Conservation (phyloP, 2,797 vertebrate species). For the Muscicapa striata region DNA sequence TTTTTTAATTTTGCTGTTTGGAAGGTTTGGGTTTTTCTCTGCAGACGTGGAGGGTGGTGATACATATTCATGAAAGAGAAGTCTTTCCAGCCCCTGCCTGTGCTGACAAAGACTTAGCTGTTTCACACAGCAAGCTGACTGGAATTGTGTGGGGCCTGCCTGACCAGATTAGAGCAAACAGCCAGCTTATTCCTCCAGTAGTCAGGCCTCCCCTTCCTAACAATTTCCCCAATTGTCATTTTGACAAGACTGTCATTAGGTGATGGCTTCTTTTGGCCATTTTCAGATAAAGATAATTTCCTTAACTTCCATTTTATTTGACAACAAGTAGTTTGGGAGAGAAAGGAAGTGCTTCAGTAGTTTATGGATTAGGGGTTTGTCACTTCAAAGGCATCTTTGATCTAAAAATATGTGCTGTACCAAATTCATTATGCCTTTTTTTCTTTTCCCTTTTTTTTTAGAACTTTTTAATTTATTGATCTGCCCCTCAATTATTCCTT, state of each 20-base stretch:
- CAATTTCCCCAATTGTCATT: conserved; percentile 80
- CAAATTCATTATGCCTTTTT: conserved; percentile 79
- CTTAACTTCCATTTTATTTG: conserved; percentile 84
- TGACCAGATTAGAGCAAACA: conserved; percentile 77
- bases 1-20: conserved; percentile 48
- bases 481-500: conserved; percentile 64
- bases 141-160: conserved; percentile 74
- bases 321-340: conserved; percentile 74
- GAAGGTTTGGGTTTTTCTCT: conserved; percentile 52
- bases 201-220: conserved; percentile 76
- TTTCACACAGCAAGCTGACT: conserved; percentile 77
- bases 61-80: conserved; percentile 82
- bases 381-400: conserved; percentile 85
- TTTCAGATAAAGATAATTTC: conserved; percentile 84
- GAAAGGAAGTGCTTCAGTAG: conserved; percentile 77
- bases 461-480: conserved; percentile 78
- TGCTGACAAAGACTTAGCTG: conserved; percentile 81
- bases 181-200: conserved; percentile 72
- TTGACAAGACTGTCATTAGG: conserved; percentile 82
- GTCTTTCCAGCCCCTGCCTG: conserved; percentile 67
- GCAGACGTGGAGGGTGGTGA: conserved; percentile 64
- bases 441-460: conserved; percentile 44
- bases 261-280: conserved; percentile 82
- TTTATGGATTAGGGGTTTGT: conserved; percentile 79
- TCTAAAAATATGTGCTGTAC: conserved; percentile 84